These are phyloP conservation scores for Indicator maculatus DNA, from an alignment of 2,113 vertebrate genomes.

Conservation along the genomic window DNA sequence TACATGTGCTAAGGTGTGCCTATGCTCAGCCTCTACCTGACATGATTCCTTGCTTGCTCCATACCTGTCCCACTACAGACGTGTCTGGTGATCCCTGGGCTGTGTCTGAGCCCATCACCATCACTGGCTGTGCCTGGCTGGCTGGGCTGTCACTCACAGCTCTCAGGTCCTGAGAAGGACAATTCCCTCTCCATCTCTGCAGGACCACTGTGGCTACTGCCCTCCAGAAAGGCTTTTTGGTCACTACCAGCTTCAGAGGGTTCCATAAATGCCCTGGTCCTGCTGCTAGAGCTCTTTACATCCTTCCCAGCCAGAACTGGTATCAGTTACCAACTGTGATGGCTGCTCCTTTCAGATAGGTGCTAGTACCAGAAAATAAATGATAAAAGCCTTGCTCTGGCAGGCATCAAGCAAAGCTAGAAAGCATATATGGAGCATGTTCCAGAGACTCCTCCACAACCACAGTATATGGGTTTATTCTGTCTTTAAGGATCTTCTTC, in stretches of 20 bases:
- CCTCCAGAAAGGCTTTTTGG: fast-evolving
- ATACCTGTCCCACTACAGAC: not conserved
- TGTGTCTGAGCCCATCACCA: not conserved
- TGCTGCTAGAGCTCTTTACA: not conserved
- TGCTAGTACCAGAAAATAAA: not conserved
- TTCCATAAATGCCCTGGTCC: not conserved
- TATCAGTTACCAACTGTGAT: not conserved
- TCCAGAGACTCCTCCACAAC: not conserved
- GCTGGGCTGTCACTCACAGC: fast-evolving
- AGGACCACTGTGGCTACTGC: not conserved
- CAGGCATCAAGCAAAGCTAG: slow-evolving; percentile 5
- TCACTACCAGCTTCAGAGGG: not conserved
- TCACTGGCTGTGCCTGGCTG: not conserved
- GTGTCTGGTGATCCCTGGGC: not conserved
- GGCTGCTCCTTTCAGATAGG: not conserved
- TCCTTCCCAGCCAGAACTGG: not conserved
- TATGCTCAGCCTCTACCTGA: not conserved
- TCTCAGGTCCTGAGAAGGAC: not conserved
- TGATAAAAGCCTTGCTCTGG: slow-evolving; percentile 26
- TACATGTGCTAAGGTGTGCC: not conserved
- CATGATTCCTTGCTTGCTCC: not conserved
- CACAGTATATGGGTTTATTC: not conserved
- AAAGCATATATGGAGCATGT: not conserved
- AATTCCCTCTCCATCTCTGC: not conserved
- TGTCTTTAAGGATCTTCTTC: not conserved